These are phyloP conservation scores for Ooceraea biroi DNA, from an alignment of 1,140 invertebrate species.

Conservation along the genomic window DNA sequence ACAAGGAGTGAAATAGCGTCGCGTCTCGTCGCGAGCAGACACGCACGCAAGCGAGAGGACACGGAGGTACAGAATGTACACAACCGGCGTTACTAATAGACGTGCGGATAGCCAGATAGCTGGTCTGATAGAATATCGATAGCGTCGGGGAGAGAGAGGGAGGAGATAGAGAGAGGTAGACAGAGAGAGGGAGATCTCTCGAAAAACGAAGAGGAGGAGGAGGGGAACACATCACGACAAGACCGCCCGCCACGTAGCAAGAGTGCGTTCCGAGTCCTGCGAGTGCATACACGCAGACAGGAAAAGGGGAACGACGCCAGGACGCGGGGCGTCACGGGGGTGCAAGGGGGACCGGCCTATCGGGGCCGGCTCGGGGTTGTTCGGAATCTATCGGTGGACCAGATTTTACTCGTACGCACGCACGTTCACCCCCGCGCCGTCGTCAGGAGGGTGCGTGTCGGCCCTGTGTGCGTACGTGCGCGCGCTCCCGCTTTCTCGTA, in stretches of 20 bases:
- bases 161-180: background rate
- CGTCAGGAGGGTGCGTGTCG: conserved; percentile 45
- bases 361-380: conserved; percentile 69
- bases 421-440: conserved; percentile 59
- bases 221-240: conserved; percentile 30
- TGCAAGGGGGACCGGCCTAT: conserved; percentile 59
- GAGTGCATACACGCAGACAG: conserved; percentile 11
- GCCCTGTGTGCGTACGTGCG: background rate
- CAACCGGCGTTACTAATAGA: conserved; percentile 33
- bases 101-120: conserved; percentile 47
- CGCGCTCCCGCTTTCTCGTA: background rate
- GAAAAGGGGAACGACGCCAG: conserved; percentile 20
- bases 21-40: conserved; percentile 25
- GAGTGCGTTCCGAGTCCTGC: conserved; percentile 51
- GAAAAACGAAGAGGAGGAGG: conserved; percentile 32
- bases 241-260: conserved; percentile 23
- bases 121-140: conserved; percentile 59
- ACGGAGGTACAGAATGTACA: conserved; percentile 5
- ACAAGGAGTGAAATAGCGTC: background rate
- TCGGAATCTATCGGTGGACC: conserved; percentile 75
- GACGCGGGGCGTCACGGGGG: background rate
- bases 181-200: conserved; percentile 1
- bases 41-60: background rate
- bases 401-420: conserved; percentile 72
- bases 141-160: background rate